phyloP scores from a whole-genome alignment of 1,140 invertebrate genomes.

The Pseudomyrmex dendroicus region DNA sequence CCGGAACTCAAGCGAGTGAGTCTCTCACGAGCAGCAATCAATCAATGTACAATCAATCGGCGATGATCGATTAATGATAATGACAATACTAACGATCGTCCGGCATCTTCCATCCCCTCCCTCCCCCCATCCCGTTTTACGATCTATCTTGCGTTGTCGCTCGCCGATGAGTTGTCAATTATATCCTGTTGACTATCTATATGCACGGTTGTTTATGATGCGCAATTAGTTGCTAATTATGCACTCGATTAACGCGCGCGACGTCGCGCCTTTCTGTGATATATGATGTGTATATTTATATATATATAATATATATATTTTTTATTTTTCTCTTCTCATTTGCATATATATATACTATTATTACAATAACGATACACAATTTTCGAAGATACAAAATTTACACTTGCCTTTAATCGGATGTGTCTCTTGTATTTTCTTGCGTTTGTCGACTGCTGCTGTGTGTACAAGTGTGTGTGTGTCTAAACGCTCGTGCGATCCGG shows the following conservation, averaged over 20 bases:
- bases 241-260: slow-evolving; percentile 74
- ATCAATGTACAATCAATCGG: slow-evolving; percentile 67
- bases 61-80: slow-evolving; percentile 67
- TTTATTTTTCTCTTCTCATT: slow-evolving; percentile 37
- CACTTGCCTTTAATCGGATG: slow-evolving; percentile 63
- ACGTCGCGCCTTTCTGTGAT: slow-evolving; percentile 19
- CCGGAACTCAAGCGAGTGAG: slow-evolving; percentile 70
- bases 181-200: slow-evolving; percentile 77
- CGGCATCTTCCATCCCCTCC: neutral
- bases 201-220: slow-evolving; percentile 66
- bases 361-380: slow-evolving; percentile 81
- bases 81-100: slow-evolving; percentile 68
- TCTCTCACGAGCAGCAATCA: slow-evolving; percentile 65
- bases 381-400: slow-evolving; percentile 84
- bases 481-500: slow-evolving; percentile 51
- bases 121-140: slow-evolving; percentile 21
- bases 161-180: slow-evolving; percentile 75
- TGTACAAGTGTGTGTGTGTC: slow-evolving; percentile 59
- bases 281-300: slow-evolving; percentile 59
- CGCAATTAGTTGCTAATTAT: slow-evolving; percentile 78
- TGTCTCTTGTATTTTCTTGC: slow-evolving; percentile 43
- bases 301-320: slow-evolving; percentile 62
- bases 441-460: slow-evolving; percentile 12
- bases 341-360: slow-evolving; percentile 66
- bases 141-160: slow-evolving; percentile 58